These are phyloP conservation scores for Galerucella pusilla DNA, from an alignment of 2,888 invertebrate genomes.

Conservation along the genomic window DNA sequence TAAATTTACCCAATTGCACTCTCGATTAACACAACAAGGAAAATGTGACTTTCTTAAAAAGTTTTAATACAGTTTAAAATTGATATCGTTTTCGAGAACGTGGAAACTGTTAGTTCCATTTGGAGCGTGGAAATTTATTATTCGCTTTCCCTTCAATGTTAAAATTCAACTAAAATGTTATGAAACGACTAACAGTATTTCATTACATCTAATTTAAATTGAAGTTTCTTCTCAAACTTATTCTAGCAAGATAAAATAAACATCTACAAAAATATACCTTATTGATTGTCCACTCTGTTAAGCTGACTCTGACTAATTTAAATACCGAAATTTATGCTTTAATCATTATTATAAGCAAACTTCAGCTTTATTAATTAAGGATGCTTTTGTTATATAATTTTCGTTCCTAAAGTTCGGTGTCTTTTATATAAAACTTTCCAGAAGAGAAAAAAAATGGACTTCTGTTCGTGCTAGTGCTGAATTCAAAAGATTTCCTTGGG, in stretches of 20 bases:
- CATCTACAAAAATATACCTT: too few relatives aligned
- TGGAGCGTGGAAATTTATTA: neutral
- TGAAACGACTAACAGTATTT: too few relatives aligned
- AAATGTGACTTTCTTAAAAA: neutral
- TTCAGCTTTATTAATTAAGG: slow-evolving; percentile 1
- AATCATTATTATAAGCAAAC: neutral
- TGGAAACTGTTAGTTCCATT: neutral
- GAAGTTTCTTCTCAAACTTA: too few relatives aligned
- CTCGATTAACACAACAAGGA: neutral
- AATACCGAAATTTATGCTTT: neutral
- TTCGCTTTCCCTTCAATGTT: neutral
- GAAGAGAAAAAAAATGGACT: neutral
- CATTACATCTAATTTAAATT: too few relatives aligned
- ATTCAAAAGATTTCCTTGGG: neutral
- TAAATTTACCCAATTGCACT: neutral
- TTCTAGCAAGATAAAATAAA: too few relatives aligned
- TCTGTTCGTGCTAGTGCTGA: neutral
- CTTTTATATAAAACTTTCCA: slow-evolving; percentile 9
- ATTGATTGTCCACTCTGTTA: too few relatives aligned
- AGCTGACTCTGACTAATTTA: neutral
- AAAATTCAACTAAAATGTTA: neutral
- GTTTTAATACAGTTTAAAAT: neutral
- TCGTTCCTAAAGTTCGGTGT: slow-evolving; percentile 4
- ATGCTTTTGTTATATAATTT: slow-evolving; percentile 1
- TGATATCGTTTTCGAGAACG: neutral